Evolutionary conservation across 2,888 invertebrate species (phyloP).

Genomic region (Lycia hirtaria): DNA sequence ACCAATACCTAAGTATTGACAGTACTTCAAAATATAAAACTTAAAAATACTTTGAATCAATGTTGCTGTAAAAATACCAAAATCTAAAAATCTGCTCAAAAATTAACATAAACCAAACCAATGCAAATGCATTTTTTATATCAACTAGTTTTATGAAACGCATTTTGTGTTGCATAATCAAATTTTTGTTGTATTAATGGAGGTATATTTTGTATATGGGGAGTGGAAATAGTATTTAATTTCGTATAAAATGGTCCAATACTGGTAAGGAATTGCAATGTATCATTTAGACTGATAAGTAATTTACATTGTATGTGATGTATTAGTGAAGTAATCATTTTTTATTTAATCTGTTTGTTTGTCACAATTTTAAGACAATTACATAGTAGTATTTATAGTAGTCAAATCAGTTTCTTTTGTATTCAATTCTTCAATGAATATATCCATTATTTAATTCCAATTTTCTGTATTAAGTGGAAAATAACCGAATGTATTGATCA

Average conservation of each 20-base stretch:
- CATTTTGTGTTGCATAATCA: constrained; percentile 32
- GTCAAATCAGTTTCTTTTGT: neutral
- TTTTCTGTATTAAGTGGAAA: neutral
- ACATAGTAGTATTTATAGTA: constrained; percentile 1
- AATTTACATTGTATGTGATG: constrained; percentile 12
- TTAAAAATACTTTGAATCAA: neutral
- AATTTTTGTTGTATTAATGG: constrained; percentile 39
- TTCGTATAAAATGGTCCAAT: constrained; percentile 63
- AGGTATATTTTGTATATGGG: constrained; percentile 44
- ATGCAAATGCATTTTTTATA: constrained; percentile 1
- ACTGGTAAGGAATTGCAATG: constrained; percentile 63
- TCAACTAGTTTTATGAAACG: constrained; percentile 9
- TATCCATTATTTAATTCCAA: constrained; percentile 30
- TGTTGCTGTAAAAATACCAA: neutral
- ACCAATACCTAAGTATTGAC: too few relatives aligned
- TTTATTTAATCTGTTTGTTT: constrained; percentile 31
- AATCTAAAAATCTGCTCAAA: constrained; percentile 21
- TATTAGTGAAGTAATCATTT: constrained; percentile 30
- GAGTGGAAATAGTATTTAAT: constrained; percentile 47
- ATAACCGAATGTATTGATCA: neutral
- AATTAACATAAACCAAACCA: constrained; percentile 17
- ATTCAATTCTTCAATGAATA: neutral
- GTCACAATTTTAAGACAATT: constrained; percentile 15
- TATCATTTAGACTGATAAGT: constrained; percentile 61
- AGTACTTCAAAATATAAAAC: too few relatives aligned